phyloP scores from a whole-genome alignment of 2,113 vertebrate genomes.

The Mormyrus lacerda region DNA sequence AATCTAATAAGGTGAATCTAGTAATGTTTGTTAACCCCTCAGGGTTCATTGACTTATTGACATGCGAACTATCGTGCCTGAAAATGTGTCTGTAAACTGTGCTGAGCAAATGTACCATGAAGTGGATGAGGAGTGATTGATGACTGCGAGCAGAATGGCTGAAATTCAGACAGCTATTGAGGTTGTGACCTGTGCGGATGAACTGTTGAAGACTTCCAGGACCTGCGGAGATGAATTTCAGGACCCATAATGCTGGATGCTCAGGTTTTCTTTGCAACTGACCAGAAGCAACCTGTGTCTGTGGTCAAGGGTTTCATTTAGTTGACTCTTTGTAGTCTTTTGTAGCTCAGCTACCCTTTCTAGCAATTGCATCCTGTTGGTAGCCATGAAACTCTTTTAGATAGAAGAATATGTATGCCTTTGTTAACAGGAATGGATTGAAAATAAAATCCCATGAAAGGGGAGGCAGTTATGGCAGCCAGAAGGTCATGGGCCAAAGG shows the following conservation, averaged over 20 bases:
- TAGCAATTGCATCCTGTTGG: neutral
- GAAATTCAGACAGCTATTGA: neutral
- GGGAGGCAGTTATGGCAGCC: neutral
- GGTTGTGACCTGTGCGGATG: neutral
- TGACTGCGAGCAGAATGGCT: neutral
- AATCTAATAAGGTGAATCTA: neutral
- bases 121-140: neutral
- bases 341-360: neutral
- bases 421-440: neutral
- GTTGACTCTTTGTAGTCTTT: neutral
- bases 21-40: neutral
- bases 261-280: neutral
- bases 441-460: neutral
- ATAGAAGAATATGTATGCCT: neutral
- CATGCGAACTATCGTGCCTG: neutral
- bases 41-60: neutral
- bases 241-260: neutral
- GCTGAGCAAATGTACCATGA: neutral
- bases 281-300: neutral
- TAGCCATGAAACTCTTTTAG: neutral
- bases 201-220: neutral
- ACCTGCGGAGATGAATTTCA: neutral
- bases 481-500: neutral
- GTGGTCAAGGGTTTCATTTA: neutral
- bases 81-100: neutral